Percentiles rank a stretch among this genome's conserved stretches.
Evolutionary conservation across 2,113 vertebrate genomes (phyloP).

Genomic region (Carassius carassius): DNA sequence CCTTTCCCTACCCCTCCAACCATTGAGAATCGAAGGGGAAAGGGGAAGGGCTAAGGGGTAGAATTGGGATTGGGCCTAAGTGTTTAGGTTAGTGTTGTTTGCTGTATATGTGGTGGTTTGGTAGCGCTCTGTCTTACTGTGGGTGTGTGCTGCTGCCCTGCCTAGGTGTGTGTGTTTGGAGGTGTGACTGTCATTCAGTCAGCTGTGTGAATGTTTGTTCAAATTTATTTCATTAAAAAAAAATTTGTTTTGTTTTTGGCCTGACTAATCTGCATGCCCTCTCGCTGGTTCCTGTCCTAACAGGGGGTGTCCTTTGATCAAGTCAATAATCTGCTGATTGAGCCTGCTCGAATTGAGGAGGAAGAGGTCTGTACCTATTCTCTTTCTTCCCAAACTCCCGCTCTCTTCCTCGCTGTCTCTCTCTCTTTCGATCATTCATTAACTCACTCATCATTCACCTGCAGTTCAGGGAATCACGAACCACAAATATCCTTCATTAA

Average conservation of each 20-base stretch:
- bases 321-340: slow-evolving; percentile 99
- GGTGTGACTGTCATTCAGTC: slow-evolving; percentile 34
- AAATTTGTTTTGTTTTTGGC: too few species aligned
- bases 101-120: slow-evolving; percentile 40
- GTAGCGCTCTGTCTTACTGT: slow-evolving; percentile 35
- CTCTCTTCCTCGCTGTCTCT: slow-evolving; percentile 53
- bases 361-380: slow-evolving; percentile 98
- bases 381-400: slow-evolving; percentile 70
- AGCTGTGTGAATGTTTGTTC: slow-evolving; percentile 22
- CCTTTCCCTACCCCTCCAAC: too few species aligned
- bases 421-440: slow-evolving; percentile 45
- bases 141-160: slow-evolving; percentile 35
- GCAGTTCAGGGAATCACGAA: slow-evolving; percentile 52
- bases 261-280: slow-evolving; percentile 97
- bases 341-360: slow-evolving; percentile 99
- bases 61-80: too few species aligned
- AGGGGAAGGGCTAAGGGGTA: too few species aligned
- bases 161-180: slow-evolving; percentile 45
- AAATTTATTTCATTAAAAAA: slow-evolving; percentile 49
- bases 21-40: too few species aligned
- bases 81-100: not conserved
- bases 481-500: slow-evolving; percentile 60
- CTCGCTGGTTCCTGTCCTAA: slow-evolving; percentile 97
- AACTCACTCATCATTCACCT: slow-evolving; percentile 50
- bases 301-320: slow-evolving; percentile 99